Evolutionary conservation across 2,113 vertebrate genomes (phyloP), one percentile per base, ranked within the genome.

Genomic region (Noctilio leporinus): DNA sequence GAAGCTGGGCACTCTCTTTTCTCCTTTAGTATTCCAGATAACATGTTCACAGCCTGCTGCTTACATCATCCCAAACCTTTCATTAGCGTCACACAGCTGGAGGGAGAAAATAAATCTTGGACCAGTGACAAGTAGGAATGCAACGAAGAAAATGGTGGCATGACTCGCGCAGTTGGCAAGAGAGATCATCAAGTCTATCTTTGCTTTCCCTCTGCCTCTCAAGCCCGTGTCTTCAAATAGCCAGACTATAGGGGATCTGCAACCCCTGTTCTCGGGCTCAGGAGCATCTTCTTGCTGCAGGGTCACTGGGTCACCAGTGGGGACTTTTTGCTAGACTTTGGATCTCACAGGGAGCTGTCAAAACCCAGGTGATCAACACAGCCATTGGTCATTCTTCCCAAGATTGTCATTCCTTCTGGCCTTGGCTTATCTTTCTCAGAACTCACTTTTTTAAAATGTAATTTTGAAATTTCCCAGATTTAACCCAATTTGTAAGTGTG

Each of bases 41-140:
- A 70, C 65, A 80, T 26, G 64, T 69, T 69, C 69, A 59, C 51
- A 78, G 43, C 40, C 73, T 92, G 22, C 30, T 96, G 86, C 53
- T 59, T 47, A 87, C n/a, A 89, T n/a, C 83, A 96, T 91, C 93
- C 96, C 92, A 94, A 90, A 55, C 3, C 55, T 96, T 95, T 90
- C 73, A 55, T 73, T 78, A 94, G 81, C 16, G 81, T 88, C 73
- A 40, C 67, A 69, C 57, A 93, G 90, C 73, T 93, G 89, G 89
- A 96, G 26, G n/a, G 16, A 70, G 55, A 85, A 30, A 86, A 89
- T 84, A 65, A 89, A 95, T 94, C 89, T 93, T 70, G 40, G 70
- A 33, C 43, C 35, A 59, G 80, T 5, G 2, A 83, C 10, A 35
- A 17, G 64, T 28, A 73, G 17, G 8, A 77, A 22, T 3, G 20